Percentiles rank a stretch among this genome's conserved stretches.
phyloP scores from a whole-genome alignment of 2,888 invertebrate genomes.

The Sympetrum striolatum region DNA sequence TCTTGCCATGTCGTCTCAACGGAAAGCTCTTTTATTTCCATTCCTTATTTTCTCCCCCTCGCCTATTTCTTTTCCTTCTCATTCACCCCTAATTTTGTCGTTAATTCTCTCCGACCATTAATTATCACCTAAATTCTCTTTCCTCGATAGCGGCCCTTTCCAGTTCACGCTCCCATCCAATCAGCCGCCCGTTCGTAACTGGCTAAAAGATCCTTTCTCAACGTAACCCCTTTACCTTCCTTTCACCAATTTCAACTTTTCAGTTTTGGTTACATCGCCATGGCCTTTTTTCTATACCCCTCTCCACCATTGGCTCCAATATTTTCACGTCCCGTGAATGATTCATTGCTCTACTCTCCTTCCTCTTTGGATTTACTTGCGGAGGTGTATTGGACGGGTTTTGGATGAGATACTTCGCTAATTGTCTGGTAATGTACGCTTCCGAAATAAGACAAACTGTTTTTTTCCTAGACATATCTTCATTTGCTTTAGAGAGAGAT shows the following conservation, averaged over 20 bases:
- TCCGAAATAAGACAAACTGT: background rate
- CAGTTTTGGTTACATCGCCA: background rate
- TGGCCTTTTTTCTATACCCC: background rate
- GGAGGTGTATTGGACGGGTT: no score
- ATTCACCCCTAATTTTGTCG: conserved; percentile 36
- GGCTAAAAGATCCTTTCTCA: conserved; percentile 9
- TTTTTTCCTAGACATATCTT: background rate
- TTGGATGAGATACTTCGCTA: background rate
- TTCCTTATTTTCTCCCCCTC: background rate
- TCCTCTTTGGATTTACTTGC: background rate
- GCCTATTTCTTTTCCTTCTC: background rate
- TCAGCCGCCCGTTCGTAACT: conserved; percentile 14
- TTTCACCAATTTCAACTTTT: conserved; percentile 37
- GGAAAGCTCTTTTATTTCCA: background rate
- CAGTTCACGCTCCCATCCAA: background rate
- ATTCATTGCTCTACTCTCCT: background rate
- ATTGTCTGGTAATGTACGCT: background rate
- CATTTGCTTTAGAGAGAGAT: background rate
- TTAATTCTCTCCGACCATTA: conserved; percentile 31
- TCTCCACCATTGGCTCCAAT: background rate
- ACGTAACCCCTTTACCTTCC: background rate
- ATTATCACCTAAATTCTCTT: conserved; percentile 33
- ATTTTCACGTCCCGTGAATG: background rate
- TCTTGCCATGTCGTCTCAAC: background rate
- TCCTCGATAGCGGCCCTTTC: background rate